Base-by-base conservation (phyloP, 2,888 invertebrate species). In the Melolontha melolontha region DNA sequence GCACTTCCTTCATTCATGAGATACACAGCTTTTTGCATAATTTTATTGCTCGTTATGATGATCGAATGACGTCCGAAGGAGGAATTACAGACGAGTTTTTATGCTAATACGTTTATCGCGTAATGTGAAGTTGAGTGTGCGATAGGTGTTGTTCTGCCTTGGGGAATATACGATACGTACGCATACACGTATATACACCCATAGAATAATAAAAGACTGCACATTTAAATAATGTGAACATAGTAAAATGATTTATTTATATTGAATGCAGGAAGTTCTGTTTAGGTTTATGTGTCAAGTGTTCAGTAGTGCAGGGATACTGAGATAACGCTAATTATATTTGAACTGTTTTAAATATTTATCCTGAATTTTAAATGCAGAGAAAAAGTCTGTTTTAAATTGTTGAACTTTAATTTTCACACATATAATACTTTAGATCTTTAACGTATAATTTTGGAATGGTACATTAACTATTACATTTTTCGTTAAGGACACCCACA, bases 1-100 rank as follows among this genome's bases (percentile, higher is more conserved):
- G 39, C 17, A 47, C 42, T 62, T 62, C 59, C 59, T 34, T n/a
- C 59, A 62, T 47, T 39, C 59, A 62, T 47, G 47, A 47, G 47
- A 34, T 47, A 47, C 59, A 17, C 59, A 49, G 59, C 47, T 14
- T 62, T 57, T 47, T 34, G 59, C 59, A 47, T 62, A 62, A 62
- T 62, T 62, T 62, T 62, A 62, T 62, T 47, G 34, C 47, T 34
- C 59, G 59, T 62, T 62, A 62, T 29, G 59, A 47, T 62, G 59
- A 62, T 62, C 47, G 49, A 62, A 62, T 62, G 29, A 62, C 47
- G 59, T 62, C 49, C 47, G 29, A 62, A 62, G 47, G 29, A 39
- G 59, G 47, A 62, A 49, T 49, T 62, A 62, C 17, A 47, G 16
- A 34, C 59, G 47, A 29, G 47, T 62, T 47, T 29, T 62, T 62